Conservation (phyloP, 2,113 vertebrate genomes). For the Periophthalmus modestus region DNA sequence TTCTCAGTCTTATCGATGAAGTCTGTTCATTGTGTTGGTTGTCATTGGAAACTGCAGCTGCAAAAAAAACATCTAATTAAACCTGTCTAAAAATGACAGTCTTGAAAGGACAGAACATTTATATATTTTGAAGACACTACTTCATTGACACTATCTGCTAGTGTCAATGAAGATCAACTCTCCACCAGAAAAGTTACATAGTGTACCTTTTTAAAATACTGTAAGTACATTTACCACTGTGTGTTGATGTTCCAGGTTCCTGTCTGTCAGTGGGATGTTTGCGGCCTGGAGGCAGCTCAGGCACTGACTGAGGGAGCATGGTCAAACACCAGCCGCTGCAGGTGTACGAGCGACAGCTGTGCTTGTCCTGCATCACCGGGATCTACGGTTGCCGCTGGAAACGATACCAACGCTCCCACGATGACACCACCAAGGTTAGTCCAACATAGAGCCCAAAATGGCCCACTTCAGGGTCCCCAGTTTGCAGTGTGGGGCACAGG, state of each 20-base stretch:
- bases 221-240: neutral
- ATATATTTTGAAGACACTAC: no score
- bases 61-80: slow-evolving; percentile 36
- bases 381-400: slow-evolving; percentile 99
- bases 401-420: slow-evolving; percentile 97
- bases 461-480: neutral
- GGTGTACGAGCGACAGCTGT: slow-evolving; percentile 98
- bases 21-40: slow-evolving; percentile 24
- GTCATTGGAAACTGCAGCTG: slow-evolving; percentile 50
- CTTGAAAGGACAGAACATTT: neutral
- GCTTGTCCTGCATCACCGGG: slow-evolving; percentile 95
- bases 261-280: slow-evolving; percentile 84
- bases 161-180: no score
- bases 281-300: slow-evolving; percentile 62
- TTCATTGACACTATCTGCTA: no score
- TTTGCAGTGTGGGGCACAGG: neutral
- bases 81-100: slow-evolving; percentile 17
- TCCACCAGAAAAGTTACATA: no score
- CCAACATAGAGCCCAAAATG: no score
- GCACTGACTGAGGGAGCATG: slow-evolving; percentile 89
- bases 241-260: slow-evolving; percentile 61
- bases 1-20: slow-evolving; percentile 26
- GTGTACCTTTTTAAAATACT: no score
- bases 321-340: slow-evolving; percentile 98
- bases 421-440: slow-evolving; percentile 93